Conservation (phyloP, 2,797 vertebrate genomes). For the Rhinogobio ventralis region DNA sequence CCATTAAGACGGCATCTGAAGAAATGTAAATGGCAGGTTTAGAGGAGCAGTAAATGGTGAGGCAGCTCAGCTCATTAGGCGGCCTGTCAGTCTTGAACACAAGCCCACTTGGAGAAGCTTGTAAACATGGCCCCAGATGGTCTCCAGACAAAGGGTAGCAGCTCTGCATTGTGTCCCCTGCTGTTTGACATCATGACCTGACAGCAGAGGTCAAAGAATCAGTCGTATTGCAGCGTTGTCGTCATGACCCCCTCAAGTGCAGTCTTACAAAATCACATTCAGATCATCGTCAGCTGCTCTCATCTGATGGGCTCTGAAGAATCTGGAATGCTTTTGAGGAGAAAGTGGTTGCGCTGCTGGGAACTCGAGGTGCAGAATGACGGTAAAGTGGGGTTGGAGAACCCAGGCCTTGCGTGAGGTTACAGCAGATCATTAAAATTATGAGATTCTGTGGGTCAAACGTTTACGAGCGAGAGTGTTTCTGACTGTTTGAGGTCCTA, state of each 20-base stretch:
- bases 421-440: conserved; percentile 15
- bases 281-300: conserved; percentile 45
- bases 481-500: conserved; percentile 7
- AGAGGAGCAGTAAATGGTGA: conserved; percentile 10
- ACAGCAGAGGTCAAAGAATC: conserved; percentile 48
- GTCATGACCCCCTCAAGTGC: not conserved
- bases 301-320: conserved; percentile 32
- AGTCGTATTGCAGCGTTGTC: conserved; percentile 31
- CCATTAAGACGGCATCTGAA: not conserved
- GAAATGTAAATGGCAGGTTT: conserved; percentile 20
- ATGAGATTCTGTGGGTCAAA: conserved; percentile 26
- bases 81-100: conserved; percentile 9
- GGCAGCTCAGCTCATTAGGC: conserved; percentile 17
- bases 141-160: conserved; percentile 23
- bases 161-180: conserved; percentile 34
- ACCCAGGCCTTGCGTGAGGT: not conserved
- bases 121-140: conserved; percentile 47
- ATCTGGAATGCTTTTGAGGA: conserved; percentile 51
- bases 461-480: not conserved
- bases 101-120: conserved; percentile 35
- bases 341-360: conserved; percentile 53
- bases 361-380: conserved; percentile 44
- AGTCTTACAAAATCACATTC: conserved; percentile 33
- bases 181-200: conserved; percentile 38
- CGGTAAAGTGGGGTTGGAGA: conserved; percentile 34